These are phyloP conservation scores for Melanotaenia pygmaea DNA, from an alignment of 2,797 vertebrate species.

Conservation along the genomic window DNA sequence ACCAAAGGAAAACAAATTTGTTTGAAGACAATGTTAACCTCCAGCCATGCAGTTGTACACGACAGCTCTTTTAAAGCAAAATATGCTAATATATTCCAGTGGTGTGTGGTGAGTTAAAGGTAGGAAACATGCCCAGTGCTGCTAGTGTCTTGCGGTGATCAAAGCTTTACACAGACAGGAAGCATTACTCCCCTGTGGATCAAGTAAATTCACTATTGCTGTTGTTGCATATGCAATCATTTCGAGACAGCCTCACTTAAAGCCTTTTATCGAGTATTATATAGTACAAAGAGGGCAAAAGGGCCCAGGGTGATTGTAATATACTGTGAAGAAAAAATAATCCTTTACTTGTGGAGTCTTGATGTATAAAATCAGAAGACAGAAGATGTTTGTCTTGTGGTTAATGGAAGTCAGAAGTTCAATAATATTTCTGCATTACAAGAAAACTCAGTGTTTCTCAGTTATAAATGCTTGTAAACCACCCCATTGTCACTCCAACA, in stretches of 20 bases:
- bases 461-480: neutral
- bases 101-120: constrained; percentile 62
- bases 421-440: constrained; percentile 22
- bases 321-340: constrained; percentile 23
- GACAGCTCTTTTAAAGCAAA: constrained; percentile 54
- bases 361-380: constrained; percentile 16
- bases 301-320: constrained; percentile 33
- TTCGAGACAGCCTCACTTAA: constrained; percentile 41
- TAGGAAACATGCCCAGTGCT: constrained; percentile 57
- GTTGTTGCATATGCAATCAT: constrained; percentile 67
- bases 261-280: constrained; percentile 65
- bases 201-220: constrained; percentile 66
- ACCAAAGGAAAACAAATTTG: constrained; percentile 43
- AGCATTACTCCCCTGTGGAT: constrained; percentile 62
- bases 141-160: constrained; percentile 72
- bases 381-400: constrained; percentile 23
- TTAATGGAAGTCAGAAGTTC: constrained; percentile 21
- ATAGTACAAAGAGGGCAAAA: constrained; percentile 53
- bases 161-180: constrained; percentile 67
- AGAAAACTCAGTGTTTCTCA: neutral
- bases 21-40: constrained; percentile 58
- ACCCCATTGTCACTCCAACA: neutral
- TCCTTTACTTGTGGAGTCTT: constrained; percentile 26
- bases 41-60: constrained; percentile 43
- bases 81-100: constrained; percentile 66